These are phyloP conservation scores for sheep (Ovis aries) DNA, from an alignment of 2,113 vertebrate species.

Conservation along the genomic window DNA sequence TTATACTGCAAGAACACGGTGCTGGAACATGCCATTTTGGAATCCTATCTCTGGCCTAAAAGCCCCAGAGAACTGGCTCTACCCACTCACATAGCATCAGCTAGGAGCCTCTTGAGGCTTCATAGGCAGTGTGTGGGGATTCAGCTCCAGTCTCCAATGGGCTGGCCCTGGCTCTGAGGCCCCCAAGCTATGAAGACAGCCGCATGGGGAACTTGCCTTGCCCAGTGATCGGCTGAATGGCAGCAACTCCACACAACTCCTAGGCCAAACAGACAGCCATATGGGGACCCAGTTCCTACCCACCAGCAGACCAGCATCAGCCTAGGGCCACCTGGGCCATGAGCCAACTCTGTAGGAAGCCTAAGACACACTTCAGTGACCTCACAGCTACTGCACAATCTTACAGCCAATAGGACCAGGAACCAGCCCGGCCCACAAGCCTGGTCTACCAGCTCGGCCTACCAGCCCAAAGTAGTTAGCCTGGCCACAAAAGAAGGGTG, in stretches of 20 bases:
- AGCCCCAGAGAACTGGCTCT: background rate
- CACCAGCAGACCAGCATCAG: background rate
- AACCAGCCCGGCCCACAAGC: background rate
- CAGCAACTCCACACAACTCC: background rate
- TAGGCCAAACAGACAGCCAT: background rate
- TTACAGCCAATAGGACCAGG: background rate
- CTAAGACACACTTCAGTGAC: background rate
- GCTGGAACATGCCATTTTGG: background rate
- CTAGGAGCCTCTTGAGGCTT: background rate
- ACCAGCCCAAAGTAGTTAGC: background rate
- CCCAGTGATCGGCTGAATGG: background rate
- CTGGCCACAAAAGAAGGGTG: background rate
- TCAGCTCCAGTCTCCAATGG: background rate
- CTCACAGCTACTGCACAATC: background rate
- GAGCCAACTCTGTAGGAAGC: background rate
- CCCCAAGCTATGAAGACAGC: background rate
- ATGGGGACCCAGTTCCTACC: background rate
- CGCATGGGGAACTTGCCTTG: rapidly evolving
- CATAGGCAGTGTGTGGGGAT: background rate
- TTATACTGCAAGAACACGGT: background rate
- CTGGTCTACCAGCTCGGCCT: background rate
- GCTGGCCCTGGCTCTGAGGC: background rate
- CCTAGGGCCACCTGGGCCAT: background rate
- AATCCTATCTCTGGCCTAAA: background rate
- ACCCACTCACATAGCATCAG: background rate